Evolutionary conservation across 2,797 vertebrate species (phyloP).

Genomic region (Amblyraja radiata): DNA sequence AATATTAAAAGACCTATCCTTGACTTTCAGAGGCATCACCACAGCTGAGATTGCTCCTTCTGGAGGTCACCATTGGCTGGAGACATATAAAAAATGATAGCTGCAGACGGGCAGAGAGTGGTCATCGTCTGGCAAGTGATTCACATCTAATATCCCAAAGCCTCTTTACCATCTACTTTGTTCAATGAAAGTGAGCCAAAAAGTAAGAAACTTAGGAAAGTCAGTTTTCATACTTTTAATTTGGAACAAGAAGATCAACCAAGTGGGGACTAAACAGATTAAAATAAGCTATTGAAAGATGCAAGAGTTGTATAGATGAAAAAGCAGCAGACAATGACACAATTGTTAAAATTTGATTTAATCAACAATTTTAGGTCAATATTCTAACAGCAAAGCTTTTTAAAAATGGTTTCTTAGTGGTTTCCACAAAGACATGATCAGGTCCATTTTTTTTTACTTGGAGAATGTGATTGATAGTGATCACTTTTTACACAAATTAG

Average conservation of each 20-base stretch:
- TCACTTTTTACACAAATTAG: slow-evolving; percentile 30
- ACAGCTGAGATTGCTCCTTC: no score
- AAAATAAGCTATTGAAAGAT: neutral
- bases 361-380: neutral
- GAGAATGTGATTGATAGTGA: neutral
- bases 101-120: no score
- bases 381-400: neutral
- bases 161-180: no score
- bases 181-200: neutral
- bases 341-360: neutral
- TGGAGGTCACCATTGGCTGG: no score
- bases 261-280: neutral
- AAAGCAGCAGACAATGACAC: neutral
- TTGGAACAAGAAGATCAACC: neutral
- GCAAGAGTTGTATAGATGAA: neutral
- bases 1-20: no score
- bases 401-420: neutral
- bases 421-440: neutral
- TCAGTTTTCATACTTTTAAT: neutral
- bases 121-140: no score
- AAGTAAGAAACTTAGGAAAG: neutral
- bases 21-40: no score
- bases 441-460: neutral
- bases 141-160: no score
- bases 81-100: no score